Conservation (phyloP, 2,797 vertebrate genomes). For the Acanthopagrus latus region DNA sequence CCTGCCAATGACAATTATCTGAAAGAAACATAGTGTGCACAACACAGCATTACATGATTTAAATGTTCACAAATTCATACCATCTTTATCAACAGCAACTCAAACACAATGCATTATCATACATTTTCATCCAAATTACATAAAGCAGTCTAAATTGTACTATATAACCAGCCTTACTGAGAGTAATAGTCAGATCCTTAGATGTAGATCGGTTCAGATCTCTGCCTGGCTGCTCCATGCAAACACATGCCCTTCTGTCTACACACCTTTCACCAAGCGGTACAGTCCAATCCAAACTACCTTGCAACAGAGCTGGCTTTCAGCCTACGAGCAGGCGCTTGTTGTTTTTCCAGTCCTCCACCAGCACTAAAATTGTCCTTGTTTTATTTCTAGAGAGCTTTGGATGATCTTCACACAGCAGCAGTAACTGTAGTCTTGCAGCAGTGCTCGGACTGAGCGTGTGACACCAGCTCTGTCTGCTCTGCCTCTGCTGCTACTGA, state of each 20-base stretch:
- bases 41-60: background rate
- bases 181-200: conserved; percentile 27
- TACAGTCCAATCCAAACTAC: conserved; percentile 36
- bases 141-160: conserved; percentile 8
- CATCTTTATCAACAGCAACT: background rate
- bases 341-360: conserved; percentile 39
- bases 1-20: background rate
- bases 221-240: conserved; percentile 49
- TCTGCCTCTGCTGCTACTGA: conserved; percentile 46
- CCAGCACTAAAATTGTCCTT: conserved; percentile 27
- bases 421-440: conserved; percentile 31
- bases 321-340: conserved; percentile 12
- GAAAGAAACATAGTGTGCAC: background rate
- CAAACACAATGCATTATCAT: conserved; percentile 6
- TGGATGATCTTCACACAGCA: conserved; percentile 33
- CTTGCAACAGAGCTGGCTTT: background rate
- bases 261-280: conserved; percentile 9
- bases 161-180: conserved; percentile 55
- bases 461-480: conserved; percentile 39
- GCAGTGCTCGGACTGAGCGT: conserved; percentile 20
- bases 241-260: conserved; percentile 43
- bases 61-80: background rate
- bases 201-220: conserved; percentile 54
- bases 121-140: conserved; percentile 4
- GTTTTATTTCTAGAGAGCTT: conserved; percentile 44